These are phyloP conservation scores for Rhodeus uyekii DNA, from an alignment of 2,797 vertebrate species.

Conservation along the genomic window DNA sequence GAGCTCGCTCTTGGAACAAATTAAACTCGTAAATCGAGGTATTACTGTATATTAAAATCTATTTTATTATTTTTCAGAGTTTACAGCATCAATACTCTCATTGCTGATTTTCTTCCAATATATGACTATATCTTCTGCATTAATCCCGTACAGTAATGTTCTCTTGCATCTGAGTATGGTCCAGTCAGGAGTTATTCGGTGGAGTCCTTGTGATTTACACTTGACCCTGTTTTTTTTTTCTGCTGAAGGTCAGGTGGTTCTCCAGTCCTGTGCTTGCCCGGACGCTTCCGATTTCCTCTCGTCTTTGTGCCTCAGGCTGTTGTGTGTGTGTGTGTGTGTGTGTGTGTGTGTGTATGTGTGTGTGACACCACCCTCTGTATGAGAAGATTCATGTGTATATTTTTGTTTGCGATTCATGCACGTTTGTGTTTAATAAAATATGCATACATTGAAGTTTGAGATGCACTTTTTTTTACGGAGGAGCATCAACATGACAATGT, in stretches of 20 bases:
- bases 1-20: no score
- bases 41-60: no score
- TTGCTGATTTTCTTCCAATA: not conserved
- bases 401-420: not conserved
- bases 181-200: slow-evolving; percentile 60
- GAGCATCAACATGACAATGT: not conserved
- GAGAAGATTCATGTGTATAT: slow-evolving; percentile 8
- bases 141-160: not conserved
- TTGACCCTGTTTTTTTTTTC: slow-evolving; percentile 71
- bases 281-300: slow-evolving; percentile 61
- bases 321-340: not conserved
- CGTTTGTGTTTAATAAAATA: slow-evolving; percentile 4
- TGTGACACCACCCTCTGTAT: no score
- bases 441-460: not conserved
- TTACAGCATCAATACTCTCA: no score
- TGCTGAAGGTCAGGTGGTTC: slow-evolving; percentile 65
- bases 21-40: no score
- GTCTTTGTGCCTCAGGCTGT: slow-evolving; percentile 44
- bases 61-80: no score
- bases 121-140: not conserved
- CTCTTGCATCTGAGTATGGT: slow-evolving; percentile 23
- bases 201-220: slow-evolving; percentile 67
- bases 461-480: not conserved
- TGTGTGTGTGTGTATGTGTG: slow-evolving; percentile 9
- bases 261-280: slow-evolving; percentile 29